Evolutionary conservation across 2,113 vertebrate species (phyloP), one percentile per base, ranked within the genome.

Genomic region (Thalassoma bifasciatum): DNA sequence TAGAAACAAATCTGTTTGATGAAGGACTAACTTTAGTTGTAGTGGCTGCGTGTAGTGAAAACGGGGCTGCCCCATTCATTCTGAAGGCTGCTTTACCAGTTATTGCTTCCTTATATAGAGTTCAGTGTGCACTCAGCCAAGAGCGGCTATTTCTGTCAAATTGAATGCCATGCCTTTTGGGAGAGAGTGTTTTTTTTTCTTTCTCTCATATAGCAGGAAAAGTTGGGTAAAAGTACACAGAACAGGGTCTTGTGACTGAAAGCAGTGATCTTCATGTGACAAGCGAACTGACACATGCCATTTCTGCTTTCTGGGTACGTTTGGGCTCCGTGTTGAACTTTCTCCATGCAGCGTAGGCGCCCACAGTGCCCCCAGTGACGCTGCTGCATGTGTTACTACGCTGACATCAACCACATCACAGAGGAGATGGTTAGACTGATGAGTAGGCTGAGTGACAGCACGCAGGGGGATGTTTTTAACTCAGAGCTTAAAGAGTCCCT

Each of bases 351-450:
- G 54, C 36, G 34, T 46, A 44, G 70, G 6, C 66, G 5, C 79
- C 78, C 42, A 58, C 52, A 72, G 16, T 66, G 73, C 65, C 57
- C 60, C 66, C 40, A 40, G 34, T 70, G 49, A 80, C 65, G 46
- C 56, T 30, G 44, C 61, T 70, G 56, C 30, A 1, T 75, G 54
- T 83, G 57, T 73, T 72, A 70, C 81, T 75, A 76, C 57, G n/a
- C 52, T 23, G 50, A 68, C 75, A 58, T 21, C 26, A 71, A 83
- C 85, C 87, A 89, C 87, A 82, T 86, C 75, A 89, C 23, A 87
- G 51, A 23, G 46, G 4, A 23, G 38, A 80, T 51, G 66, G 81
- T 78, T 78, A 42, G 23, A 12, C 47, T 66, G 78, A 86, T 81
- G 88, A 89, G 72, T 73, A 36, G 80, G 61, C 37, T 12, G 0